phyloP scores from a whole-genome alignment of 2,888 invertebrate species.

The Galerucella calmariensis region DNA sequence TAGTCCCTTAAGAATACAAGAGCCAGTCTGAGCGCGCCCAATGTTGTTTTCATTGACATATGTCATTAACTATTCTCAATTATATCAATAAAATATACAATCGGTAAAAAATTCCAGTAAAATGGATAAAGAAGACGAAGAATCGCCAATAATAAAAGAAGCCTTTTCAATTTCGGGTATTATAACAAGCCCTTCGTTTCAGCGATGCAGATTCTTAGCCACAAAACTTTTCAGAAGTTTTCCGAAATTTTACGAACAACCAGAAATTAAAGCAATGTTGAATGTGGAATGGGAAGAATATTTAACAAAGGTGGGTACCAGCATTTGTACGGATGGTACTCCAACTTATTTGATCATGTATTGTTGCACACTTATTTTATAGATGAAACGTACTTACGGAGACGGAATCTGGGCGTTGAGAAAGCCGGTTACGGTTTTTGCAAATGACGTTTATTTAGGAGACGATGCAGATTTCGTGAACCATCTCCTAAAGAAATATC shows the following conservation, averaged over 20 bases:
- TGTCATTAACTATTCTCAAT: too few species aligned
- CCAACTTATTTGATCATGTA: too few species aligned
- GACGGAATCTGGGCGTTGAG: conserved; percentile 65
- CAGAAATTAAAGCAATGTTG: conserved; percentile 59
- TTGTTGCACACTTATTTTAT: conserved; percentile 15
- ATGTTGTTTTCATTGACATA: too few species aligned
- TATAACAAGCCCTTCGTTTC: conserved; percentile 57
- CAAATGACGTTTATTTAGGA: conserved; percentile 68
- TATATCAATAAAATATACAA: too few species aligned
- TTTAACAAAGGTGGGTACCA: conserved; percentile 51
- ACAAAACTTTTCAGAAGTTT: conserved; percentile 53
- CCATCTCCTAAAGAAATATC: conserved; percentile 65
- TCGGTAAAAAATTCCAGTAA: not conserved
- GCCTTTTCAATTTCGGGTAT: conserved; percentile 58
- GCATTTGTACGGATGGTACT: not conserved
- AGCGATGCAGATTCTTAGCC: conserved; percentile 57
- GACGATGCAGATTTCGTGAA: conserved; percentile 67
- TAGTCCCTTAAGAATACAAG: too few species aligned
- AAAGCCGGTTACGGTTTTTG: conserved; percentile 66
- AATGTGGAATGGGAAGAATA: conserved; percentile 61
- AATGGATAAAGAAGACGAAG: conserved; percentile 16
- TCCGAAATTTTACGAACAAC: conserved; percentile 56
- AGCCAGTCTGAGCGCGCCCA: too few species aligned
- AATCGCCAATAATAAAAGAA: conserved; percentile 19
- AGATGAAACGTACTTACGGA: conserved; percentile 63